Percentiles rank a stretch among this genome's conserved stretches.
phyloP scores from a whole-genome alignment of 2,888 invertebrate genomes.

The Mimumesa dahlbomi region DNA sequence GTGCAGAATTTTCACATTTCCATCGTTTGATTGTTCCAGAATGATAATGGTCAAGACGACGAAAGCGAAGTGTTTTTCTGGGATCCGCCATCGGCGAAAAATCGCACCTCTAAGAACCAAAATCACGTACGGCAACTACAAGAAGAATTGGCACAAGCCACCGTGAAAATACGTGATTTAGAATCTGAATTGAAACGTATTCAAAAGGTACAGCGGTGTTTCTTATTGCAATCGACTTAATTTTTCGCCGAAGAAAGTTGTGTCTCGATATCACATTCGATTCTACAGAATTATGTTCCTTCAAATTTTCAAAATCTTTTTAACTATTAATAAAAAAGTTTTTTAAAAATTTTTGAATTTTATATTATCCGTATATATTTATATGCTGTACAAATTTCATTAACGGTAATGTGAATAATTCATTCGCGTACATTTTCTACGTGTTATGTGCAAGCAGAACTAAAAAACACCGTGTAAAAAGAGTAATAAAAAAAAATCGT shows the following conservation, averaged over 20 bases:
- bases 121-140: slow-evolving; percentile 70
- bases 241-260: too few species aligned
- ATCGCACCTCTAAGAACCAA: slow-evolving; percentile 63
- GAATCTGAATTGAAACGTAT: slow-evolving; percentile 72
- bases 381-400: too few species aligned
- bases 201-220: slow-evolving; percentile 61
- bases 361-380: neutral
- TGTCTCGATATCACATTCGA: neutral
- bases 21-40: slow-evolving; percentile 54
- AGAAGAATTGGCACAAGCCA: slow-evolving; percentile 76
- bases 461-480: too few species aligned
- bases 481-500: too few species aligned
- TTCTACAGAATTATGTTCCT: too few species aligned
- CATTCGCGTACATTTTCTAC: too few species aligned
- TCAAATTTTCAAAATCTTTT: neutral
- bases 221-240: too few species aligned
- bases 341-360: too few species aligned
- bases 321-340: neutral
- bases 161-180: slow-evolving; percentile 75
- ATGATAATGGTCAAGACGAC: slow-evolving; percentile 65
- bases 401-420: too few species aligned
- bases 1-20: too few species aligned
- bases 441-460: too few species aligned
- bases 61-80: slow-evolving; percentile 74
- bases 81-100: slow-evolving; percentile 71